These are phyloP conservation scores for Pteruthius melanotis DNA, from an alignment of 2,113 vertebrate genomes.

Conservation along the genomic window DNA sequence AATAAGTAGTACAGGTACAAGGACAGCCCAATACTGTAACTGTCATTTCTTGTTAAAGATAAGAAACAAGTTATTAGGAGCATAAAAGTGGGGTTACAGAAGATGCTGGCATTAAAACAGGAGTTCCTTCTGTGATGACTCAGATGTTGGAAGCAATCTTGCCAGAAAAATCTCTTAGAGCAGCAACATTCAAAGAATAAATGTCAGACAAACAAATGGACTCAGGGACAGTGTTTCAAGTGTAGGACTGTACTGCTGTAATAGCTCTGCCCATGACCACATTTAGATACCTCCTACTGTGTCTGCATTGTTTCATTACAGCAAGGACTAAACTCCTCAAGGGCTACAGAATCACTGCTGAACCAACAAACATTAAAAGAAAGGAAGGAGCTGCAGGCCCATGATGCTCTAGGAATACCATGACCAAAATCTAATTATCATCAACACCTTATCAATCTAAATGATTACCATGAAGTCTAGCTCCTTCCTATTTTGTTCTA, in stretches of 20 bases:
- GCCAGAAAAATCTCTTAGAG: background rate
- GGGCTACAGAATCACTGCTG: background rate
- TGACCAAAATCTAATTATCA: background rate
- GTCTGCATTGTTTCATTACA: background rate
- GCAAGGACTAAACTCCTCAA: background rate
- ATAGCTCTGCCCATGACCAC: background rate
- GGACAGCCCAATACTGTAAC: background rate
- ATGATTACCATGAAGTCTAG: background rate
- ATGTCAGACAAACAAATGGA: background rate
- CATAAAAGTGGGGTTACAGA: background rate
- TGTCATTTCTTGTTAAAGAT: background rate
- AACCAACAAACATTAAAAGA: background rate
- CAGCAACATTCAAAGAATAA: background rate
- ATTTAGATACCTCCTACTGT: background rate
- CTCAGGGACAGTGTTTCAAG: background rate
- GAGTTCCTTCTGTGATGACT: background rate
- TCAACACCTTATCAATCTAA: background rate
- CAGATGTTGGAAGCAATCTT: background rate
- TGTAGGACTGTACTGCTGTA: background rate
- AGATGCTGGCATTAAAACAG: background rate
- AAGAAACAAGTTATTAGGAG: background rate
- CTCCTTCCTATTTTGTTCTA: background rate
- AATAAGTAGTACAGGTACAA: background rate
- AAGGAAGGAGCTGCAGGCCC: background rate
- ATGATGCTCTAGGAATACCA: background rate